A percentile compares a stretch with the other conserved stretches of the same genome.
Conservation (phyloP, 2,113 vertebrate genomes). For the Scomber scombrus region DNA sequence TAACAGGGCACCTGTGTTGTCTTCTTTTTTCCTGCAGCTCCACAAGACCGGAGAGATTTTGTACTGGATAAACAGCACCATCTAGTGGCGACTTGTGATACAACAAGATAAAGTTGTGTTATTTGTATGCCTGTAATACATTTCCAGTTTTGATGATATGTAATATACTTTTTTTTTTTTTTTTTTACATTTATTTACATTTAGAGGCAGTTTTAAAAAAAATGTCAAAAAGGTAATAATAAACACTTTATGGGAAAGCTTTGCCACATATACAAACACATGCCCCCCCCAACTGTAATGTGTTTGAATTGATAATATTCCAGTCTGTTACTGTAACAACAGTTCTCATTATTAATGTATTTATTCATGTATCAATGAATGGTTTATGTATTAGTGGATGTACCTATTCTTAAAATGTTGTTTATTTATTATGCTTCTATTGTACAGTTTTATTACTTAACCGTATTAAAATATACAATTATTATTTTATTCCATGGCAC, state of each 20-base stretch:
- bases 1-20: too few relatives aligned
- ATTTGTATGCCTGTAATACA: too few relatives aligned
- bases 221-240: too few relatives aligned
- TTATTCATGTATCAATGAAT: slow-evolving; percentile 15
- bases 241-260: not conserved
- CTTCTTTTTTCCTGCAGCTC: too few relatives aligned
- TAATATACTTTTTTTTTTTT: too few relatives aligned
- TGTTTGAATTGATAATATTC: too few relatives aligned
- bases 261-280: slow-evolving; percentile 30
- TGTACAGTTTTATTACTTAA: slow-evolving; percentile 50
- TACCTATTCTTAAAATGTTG: not conserved
- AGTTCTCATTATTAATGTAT: not conserved
- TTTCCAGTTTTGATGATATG: too few relatives aligned
- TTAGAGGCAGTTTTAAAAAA: not conserved
- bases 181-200: not conserved
- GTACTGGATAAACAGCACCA: not conserved
- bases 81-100: slow-evolving; percentile 3
- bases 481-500: not conserved
- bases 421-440: not conserved
- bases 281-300: not conserved
- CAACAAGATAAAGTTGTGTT: not conserved
- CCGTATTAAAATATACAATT: not conserved
- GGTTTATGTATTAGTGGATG: slow-evolving; percentile 12
- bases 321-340: not conserved
- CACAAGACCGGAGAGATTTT: not conserved